A percentile compares a stretch with the other conserved stretches of the same genome.
Conservation (phyloP, 2,113 vertebrate genomes). For the Lepisosteus osseus region DNA sequence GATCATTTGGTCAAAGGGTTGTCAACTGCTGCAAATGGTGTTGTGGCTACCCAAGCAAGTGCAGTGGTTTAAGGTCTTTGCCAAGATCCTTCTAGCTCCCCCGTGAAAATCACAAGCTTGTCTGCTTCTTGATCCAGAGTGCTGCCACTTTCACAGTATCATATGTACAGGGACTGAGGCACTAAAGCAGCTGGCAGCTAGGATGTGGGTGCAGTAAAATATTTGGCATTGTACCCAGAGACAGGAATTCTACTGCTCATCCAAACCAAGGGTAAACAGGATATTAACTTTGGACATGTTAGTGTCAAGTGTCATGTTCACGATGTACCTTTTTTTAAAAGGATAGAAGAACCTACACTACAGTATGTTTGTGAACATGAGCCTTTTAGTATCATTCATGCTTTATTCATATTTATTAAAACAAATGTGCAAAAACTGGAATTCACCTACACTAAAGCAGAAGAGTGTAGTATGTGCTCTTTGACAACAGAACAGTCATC, state of each 20-base stretch:
- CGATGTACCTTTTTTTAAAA: slow-evolving; percentile 19
- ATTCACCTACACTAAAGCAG: too few species aligned
- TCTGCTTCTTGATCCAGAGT: slow-evolving; percentile 12
- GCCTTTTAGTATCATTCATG: too few species aligned
- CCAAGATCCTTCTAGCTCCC: not conserved
- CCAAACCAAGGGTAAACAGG: slow-evolving; percentile 47
- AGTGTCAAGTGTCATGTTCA: slow-evolving; percentile 48
- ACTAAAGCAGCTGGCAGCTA: slow-evolving; percentile 30
- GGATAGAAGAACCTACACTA: not conserved
- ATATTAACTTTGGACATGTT: slow-evolving; percentile 48
- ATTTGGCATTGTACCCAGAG: slow-evolving; percentile 39
- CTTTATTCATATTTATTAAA: too few species aligned
- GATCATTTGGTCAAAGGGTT: not conserved
- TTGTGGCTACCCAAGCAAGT: not conserved
- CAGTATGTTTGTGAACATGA: too few species aligned
- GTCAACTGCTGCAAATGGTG: not conserved
- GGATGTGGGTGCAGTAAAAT: slow-evolving; percentile 43
- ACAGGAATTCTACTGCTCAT: slow-evolving; percentile 37
- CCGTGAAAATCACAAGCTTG: not conserved
- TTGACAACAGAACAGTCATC: too few species aligned
- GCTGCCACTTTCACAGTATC: not conserved
- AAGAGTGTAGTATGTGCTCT: too few species aligned
- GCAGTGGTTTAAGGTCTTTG: not conserved
- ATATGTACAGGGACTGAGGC: not conserved
- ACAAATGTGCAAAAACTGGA: too few species aligned